Evolutionary conservation across 2,113 vertebrate genomes (phyloP).

Genomic region (Callaeas wilsoni): DNA sequence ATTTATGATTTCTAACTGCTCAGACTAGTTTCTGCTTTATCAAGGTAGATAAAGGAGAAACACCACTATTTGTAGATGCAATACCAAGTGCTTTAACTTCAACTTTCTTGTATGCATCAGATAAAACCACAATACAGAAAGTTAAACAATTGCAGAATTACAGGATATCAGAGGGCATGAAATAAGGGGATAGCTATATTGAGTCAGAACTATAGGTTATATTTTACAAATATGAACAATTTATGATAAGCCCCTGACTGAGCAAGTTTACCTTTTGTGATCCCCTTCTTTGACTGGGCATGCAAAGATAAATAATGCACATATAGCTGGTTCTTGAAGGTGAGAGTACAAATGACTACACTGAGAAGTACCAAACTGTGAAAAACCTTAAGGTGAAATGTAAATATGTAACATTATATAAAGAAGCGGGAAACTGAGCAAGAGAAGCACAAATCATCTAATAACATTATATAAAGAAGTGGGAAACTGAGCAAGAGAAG

Average conservation of each 20-base stretch:
- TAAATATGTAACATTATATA: accelerated
- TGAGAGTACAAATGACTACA: background rate
- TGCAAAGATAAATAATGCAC: background rate
- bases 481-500: background rate
- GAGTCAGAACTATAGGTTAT: background rate
- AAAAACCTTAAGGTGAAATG: background rate
- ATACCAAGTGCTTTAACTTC: background rate
- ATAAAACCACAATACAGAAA: background rate
- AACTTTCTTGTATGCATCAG: background rate
- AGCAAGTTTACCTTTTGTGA: background rate
- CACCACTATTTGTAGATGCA: background rate
- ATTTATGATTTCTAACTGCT: background rate
- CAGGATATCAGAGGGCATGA: background rate
- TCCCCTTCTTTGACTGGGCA: background rate
- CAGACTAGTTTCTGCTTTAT: background rate
- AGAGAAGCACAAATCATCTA: background rate
- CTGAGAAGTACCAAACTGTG: background rate
- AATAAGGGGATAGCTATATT: background rate
- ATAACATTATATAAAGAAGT: background rate
- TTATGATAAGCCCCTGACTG: background rate
- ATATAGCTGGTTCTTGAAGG: background rate
- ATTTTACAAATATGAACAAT: background rate
- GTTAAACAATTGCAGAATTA: background rate
- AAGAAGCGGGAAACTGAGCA: background rate
- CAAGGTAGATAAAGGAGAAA: background rate